Conservation (phyloP, 2,113 vertebrate genomes). For the Oncorhynchus masou region DNA sequence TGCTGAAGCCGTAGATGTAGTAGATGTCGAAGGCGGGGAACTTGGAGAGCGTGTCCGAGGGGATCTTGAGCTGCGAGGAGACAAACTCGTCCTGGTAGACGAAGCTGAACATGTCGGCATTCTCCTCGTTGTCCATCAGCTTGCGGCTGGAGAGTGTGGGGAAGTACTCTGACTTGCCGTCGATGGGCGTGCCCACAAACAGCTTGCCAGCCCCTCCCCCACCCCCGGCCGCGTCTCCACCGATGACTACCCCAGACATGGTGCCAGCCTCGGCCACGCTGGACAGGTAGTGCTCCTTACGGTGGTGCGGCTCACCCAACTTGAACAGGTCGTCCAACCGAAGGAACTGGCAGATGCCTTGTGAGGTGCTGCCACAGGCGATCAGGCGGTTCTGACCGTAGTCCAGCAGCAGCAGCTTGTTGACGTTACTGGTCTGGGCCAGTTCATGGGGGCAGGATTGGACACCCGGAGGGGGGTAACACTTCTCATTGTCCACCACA, state of each 20-base stretch:
- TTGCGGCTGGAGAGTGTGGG: constrained; percentile 94
- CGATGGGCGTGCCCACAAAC: constrained; percentile 93
- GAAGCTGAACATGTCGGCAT: constrained; percentile 96
- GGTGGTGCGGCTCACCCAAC: constrained; percentile 93
- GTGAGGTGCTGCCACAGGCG: constrained; percentile 92
- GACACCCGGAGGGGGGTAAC: constrained; percentile 93
- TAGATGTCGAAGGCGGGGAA: constrained; percentile 97
- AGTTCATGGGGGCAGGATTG: constrained; percentile 92
- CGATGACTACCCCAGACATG: constrained; percentile 94
- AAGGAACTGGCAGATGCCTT: constrained; percentile 97
- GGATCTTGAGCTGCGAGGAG: constrained; percentile 95
- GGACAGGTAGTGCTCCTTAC: constrained; percentile 97
- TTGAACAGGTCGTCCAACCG: constrained; percentile 97
- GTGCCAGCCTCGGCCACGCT: constrained; percentile 90
- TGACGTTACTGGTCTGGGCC: constrained; percentile 88
- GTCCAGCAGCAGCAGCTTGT: constrained; percentile 93
- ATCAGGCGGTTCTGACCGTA: constrained; percentile 91
- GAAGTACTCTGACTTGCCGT: constrained; percentile 96
- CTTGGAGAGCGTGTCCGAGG: constrained; percentile 94
- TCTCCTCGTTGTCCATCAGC: constrained; percentile 93
- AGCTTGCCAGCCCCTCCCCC: constrained; percentile 81
- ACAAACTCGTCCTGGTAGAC: constrained; percentile 98
- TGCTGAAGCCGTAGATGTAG: constrained; percentile 95
- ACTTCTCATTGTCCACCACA: constrained; percentile 93
- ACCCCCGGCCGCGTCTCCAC: constrained; percentile 75